phyloP scores from a whole-genome alignment of 2,888 invertebrate genomes.

The Spialia ferax region DNA sequence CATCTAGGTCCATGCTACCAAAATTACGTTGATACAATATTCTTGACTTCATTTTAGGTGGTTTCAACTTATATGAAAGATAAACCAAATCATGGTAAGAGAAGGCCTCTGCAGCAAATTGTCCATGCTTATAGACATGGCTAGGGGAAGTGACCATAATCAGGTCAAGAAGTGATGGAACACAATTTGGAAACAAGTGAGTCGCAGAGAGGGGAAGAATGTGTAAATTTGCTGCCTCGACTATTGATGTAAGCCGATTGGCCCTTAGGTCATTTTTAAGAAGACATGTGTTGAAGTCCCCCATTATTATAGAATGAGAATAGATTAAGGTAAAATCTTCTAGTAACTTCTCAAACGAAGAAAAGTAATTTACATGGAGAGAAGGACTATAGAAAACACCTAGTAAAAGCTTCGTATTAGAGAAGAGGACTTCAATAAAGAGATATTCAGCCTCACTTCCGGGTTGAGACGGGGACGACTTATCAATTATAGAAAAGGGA shows the following conservation, averaged over 20 bases:
- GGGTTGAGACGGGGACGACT: not conserved
- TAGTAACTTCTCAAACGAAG: not conserved
- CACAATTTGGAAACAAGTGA: not conserved
- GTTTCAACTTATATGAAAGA: not conserved
- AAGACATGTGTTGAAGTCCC: too few species aligned
- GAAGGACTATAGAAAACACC: slow-evolving; percentile 6
- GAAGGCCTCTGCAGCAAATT: not conserved
- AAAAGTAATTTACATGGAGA: not conserved
- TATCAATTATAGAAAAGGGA: not conserved
- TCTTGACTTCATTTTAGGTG: not conserved
- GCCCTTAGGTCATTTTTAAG: not conserved
- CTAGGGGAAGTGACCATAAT: not conserved
- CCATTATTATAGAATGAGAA: not conserved
- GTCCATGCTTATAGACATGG: not conserved
- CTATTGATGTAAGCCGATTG: not conserved
- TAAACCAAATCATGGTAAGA: slow-evolving; percentile 2
- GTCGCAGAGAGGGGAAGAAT: not conserved
- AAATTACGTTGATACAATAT: not conserved
- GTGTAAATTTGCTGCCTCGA: not conserved
- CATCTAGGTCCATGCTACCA: not conserved
- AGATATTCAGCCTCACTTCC: slow-evolving; percentile 1
- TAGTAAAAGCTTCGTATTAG: not conserved
- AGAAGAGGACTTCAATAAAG: not conserved
- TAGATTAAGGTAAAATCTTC: not conserved
- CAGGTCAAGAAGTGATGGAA: not conserved